These are phyloP conservation scores for Mimumesa dahlbomi DNA, from an alignment of 2,888 invertebrate genomes.

Conservation along the genomic window DNA sequence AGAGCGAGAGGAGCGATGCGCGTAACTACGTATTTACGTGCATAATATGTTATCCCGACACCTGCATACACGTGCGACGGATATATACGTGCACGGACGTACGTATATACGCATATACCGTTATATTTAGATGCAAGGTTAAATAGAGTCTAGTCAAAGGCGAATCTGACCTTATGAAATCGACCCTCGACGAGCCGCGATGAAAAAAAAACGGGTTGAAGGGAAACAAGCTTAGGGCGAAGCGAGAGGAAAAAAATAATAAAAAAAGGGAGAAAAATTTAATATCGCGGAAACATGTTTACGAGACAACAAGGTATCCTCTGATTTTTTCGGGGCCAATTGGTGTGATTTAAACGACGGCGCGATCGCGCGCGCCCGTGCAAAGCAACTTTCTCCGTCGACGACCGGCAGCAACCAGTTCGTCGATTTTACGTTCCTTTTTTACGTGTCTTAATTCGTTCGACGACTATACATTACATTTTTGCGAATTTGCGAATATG, in stretches of 20 bases:
- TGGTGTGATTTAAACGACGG: constrained; percentile 55
- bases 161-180: constrained; percentile 46
- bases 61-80: constrained; percentile 8
- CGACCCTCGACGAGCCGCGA: constrained; percentile 42
- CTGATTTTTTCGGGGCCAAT: constrained; percentile 77
- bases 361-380: constrained; percentile 3
- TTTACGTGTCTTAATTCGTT: no score
- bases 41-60: no score
- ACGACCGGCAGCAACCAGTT: not conserved
- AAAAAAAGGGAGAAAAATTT: constrained; percentile 1
- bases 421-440: not conserved
- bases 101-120: constrained; percentile 14
- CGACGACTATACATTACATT: no score
- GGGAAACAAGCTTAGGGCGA: not conserved
- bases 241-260: not conserved
- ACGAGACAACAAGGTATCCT: constrained; percentile 61
- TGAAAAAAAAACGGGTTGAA: constrained; percentile 3
- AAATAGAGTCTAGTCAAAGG: constrained; percentile 43
- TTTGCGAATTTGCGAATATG: no score
- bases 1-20: no score
- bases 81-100: constrained; percentile 16
- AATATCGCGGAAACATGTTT: constrained; percentile 10
- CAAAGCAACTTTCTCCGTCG: not conserved
- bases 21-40: no score
- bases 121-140: constrained; percentile 51